Conservation (phyloP, 64 coral and sea anemone genomes). For the Orbicella faveolata region DNA sequence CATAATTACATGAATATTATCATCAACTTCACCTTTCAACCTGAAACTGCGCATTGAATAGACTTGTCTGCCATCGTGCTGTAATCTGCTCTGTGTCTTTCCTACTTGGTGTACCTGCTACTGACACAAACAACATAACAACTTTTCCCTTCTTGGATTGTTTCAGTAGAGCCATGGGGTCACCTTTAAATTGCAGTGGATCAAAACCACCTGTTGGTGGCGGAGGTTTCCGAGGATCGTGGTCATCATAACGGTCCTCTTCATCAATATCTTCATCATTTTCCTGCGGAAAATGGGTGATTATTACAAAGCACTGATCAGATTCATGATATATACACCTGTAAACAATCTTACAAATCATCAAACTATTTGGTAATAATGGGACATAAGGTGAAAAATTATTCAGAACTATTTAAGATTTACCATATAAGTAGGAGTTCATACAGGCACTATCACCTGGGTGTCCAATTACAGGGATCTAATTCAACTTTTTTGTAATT, state of each 20-base stretch:
- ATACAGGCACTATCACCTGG: too few species aligned
- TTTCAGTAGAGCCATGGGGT: constrained; percentile 87
- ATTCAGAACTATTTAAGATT: too few species aligned
- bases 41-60: constrained; percentile 96
- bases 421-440: too few species aligned
- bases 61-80: constrained; percentile 83
- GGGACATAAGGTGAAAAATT: too few species aligned
- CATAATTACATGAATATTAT: neutral
- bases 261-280: constrained; percentile 95
- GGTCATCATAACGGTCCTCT: constrained; percentile 90
- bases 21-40: constrained; percentile 68
- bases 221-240: constrained; percentile 73
- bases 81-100: constrained; percentile 79
- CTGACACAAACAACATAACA: constrained; percentile 90
- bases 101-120: constrained; percentile 65
- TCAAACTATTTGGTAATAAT: too few species aligned
- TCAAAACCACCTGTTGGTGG: constrained; percentile 67
- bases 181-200: constrained; percentile 73
- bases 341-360: too few species aligned
- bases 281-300: constrained; percentile 48
- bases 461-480: too few species aligned
- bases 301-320: too few species aligned
- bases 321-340: too few species aligned
- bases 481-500: too few species aligned
- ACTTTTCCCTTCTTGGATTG: constrained; percentile 92